These are phyloP conservation scores for Muntiacus muntjak DNA, from an alignment of 2,113 vertebrate genomes.

Conservation along the genomic window DNA sequence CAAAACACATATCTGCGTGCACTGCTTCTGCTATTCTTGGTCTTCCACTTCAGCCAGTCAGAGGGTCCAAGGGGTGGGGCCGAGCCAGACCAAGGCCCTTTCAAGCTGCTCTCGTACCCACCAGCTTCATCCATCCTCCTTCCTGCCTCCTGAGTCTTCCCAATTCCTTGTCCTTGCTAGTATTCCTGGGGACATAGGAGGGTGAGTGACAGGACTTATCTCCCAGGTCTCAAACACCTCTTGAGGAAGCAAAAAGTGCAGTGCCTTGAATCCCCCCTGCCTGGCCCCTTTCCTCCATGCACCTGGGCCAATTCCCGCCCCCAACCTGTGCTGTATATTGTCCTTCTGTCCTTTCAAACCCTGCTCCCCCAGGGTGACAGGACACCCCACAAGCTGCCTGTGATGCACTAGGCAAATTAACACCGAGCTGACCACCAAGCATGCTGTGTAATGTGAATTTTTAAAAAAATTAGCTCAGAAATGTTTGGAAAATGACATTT, in stretches of 20 bases:
- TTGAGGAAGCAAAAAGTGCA: neutral
- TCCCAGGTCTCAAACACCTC: neutral
- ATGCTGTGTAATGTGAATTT: neutral
- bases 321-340: neutral
- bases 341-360: neutral
- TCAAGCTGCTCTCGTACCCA: neutral
- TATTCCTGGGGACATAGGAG: neutral
- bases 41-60: neutral
- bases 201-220: neutral
- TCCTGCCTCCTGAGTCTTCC: neutral
- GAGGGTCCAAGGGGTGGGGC: neutral
- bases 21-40: neutral
- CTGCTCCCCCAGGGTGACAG: neutral
- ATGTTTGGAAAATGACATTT: neutral
- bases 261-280: neutral
- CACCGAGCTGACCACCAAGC: neutral
- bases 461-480: neutral
- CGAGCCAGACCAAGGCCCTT: neutral
- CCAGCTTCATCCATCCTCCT: neutral
- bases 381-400: neutral
- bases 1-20: neutral
- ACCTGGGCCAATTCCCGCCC: accelerated
- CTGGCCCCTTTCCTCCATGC: neutral
- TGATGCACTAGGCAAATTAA: neutral
- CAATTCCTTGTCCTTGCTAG: neutral